Evolutionary conservation across 1,140 invertebrate species (phyloP).

Genomic region (Drosophila kanapiae): DNA sequence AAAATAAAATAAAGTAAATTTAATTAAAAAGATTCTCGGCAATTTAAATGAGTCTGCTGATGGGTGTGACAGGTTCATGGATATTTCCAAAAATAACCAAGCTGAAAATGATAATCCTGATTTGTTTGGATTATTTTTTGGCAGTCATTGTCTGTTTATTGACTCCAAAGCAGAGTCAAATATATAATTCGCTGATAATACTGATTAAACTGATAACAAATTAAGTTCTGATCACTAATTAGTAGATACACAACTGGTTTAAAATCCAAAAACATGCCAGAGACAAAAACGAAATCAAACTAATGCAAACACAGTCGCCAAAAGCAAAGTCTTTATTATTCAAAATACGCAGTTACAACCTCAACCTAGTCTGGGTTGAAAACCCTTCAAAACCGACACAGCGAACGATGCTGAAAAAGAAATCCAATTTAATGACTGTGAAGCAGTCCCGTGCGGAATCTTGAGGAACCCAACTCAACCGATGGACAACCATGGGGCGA

Average conservation of each 20-base stretch:
- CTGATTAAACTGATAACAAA: neutral
- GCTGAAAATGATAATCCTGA: constrained; percentile 14
- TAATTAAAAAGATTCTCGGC: constrained; percentile 63
- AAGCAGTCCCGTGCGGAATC: constrained; percentile 30
- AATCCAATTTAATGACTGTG: constrained; percentile 79
- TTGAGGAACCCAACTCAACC: constrained; percentile 54
- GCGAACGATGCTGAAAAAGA: constrained; percentile 55
- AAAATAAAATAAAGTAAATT: constrained; percentile 54
- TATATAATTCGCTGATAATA: neutral
- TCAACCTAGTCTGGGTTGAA: constrained; percentile 19
- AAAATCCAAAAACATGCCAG: too few species aligned
- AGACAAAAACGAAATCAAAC: neutral
- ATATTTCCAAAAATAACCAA: constrained; percentile 13
- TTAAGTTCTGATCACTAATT: neutral
- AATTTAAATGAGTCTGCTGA: constrained; percentile 21
- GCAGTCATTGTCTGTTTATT: neutral
- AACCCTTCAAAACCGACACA: constrained; percentile 49
- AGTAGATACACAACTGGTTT: neutral
- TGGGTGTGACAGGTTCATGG: constrained; percentile 16
- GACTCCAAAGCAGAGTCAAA: neutral
- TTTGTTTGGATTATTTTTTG: constrained; percentile 9
- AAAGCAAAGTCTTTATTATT: constrained; percentile 53
- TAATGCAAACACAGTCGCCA: neutral
- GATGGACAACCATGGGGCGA: constrained; percentile 27
- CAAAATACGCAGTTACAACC: constrained; percentile 53